These are phyloP conservation scores for Gymnoscopelus braueri DNA, from an alignment of 2,797 vertebrate species.

Conservation along the genomic window DNA sequence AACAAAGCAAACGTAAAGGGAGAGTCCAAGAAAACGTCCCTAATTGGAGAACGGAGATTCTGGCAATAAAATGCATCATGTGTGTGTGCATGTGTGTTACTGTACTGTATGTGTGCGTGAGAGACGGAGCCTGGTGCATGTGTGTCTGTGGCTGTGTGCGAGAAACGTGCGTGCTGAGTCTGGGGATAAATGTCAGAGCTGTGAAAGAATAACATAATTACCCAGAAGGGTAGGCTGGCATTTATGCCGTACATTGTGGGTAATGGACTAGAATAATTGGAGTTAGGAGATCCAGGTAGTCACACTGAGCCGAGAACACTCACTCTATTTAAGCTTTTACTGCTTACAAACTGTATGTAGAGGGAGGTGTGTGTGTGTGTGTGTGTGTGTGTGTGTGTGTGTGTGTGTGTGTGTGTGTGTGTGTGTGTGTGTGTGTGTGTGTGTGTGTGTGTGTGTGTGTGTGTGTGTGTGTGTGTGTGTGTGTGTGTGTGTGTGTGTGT, in stretches of 20 bases:
- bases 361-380: background rate
- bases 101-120: background rate
- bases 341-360: background rate
- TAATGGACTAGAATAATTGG: slow-evolving; percentile 75
- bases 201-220: slow-evolving; percentile 74
- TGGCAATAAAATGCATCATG: background rate
- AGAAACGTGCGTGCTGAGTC: slow-evolving; percentile 1
- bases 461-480: too few species aligned
- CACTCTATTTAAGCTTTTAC: slow-evolving; percentile 22
- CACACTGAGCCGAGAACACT: slow-evolving; percentile 18
- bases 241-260: slow-evolving; percentile 67
- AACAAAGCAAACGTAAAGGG: background rate
- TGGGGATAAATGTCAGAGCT: slow-evolving; percentile 69
- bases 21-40: background rate
- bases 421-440: background rate
- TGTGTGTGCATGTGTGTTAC: background rate
- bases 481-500: too few species aligned
- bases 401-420: background rate
- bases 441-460: too few species aligned
- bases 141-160: slow-evolving; percentile 4
- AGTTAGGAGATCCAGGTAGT: slow-evolving; percentile 58
- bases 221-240: slow-evolving; percentile 56
- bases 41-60: too few species aligned
- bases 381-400: slow-evolving; percentile 11
- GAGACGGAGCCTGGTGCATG: background rate